Evolutionary conservation across 2,888 invertebrate species (phyloP).

Genomic region (Diogma glabrata): DNA sequence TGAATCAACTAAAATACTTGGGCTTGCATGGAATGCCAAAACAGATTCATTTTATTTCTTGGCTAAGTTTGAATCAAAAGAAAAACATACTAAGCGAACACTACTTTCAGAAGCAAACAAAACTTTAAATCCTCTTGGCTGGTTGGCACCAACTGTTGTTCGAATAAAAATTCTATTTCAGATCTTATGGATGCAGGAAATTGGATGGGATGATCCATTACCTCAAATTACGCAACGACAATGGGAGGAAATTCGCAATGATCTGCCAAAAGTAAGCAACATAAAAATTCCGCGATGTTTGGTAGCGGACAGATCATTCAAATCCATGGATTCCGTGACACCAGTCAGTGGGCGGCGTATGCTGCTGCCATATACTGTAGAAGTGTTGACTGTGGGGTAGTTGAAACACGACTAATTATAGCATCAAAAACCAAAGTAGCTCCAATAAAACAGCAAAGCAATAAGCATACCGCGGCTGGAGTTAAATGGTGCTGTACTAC

Average conservation of each 20-base stretch:
- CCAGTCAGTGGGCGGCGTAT: not conserved
- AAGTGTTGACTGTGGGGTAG: not conserved
- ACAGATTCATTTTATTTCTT: not conserved
- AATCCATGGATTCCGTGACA: not conserved
- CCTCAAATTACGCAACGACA: too few species aligned
- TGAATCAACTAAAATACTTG: not conserved
- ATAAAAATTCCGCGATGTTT: not conserved
- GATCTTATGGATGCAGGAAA: not conserved
- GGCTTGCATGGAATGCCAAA: not conserved
- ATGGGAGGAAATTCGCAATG: not conserved
- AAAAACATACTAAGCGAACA: not conserved
- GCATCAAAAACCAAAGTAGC: not conserved
- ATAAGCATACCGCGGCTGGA: too few species aligned
- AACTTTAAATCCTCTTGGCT: not conserved
- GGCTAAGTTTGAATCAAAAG: not conserved
- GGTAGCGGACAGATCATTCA: not conserved
- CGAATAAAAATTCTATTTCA: too few species aligned
- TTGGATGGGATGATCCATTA: not conserved
- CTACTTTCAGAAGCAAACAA: not conserved
- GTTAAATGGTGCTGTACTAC: too few species aligned
- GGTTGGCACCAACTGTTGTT: not conserved
- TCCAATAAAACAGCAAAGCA: too few species aligned
- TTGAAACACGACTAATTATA: not conserved
- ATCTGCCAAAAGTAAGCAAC: not conserved
- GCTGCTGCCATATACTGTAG: not conserved